These are phyloP conservation scores for Cyclina sinensis DNA, from an alignment of 1,140 invertebrate species.

Conservation along the genomic window DNA sequence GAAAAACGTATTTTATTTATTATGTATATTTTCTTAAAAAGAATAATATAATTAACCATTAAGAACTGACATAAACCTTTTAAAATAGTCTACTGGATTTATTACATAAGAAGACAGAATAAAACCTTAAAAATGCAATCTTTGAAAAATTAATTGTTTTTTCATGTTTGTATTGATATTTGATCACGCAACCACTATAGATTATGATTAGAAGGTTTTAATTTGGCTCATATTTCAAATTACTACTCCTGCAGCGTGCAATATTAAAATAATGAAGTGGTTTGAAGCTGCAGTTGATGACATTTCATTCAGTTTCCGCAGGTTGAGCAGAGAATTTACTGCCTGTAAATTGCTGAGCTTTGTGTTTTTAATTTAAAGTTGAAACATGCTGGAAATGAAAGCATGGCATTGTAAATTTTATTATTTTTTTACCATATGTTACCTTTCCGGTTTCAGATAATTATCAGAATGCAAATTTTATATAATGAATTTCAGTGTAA, in stretches of 20 bases:
- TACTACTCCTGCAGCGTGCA: background rate
- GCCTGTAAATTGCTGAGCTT: background rate
- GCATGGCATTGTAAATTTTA: background rate
- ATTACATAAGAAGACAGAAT: too few relatives aligned
- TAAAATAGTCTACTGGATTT: too few relatives aligned
- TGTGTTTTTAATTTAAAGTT: background rate
- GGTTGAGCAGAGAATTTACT: background rate
- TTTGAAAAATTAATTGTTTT: background rate
- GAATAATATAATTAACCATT: too few relatives aligned
- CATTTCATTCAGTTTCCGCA: background rate
- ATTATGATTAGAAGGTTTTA: background rate
- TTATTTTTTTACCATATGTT: constrained; percentile 7
- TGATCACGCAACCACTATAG: background rate
- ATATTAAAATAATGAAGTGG: constrained; percentile 22
- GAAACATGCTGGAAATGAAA: background rate
- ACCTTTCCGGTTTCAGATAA: background rate
- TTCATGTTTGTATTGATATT: background rate
- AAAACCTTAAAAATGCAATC: background rate
- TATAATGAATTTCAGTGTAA: too few relatives aligned
- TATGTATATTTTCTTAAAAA: too few relatives aligned
- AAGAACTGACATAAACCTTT: too few relatives aligned
- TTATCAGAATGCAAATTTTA: too few relatives aligned
- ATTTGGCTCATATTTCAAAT: constrained; percentile 5
- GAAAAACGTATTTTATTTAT: too few relatives aligned
- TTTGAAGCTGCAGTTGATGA: background rate